Conservation (phyloP, 2,888 invertebrate species). For the Tenthredo notha region DNA sequence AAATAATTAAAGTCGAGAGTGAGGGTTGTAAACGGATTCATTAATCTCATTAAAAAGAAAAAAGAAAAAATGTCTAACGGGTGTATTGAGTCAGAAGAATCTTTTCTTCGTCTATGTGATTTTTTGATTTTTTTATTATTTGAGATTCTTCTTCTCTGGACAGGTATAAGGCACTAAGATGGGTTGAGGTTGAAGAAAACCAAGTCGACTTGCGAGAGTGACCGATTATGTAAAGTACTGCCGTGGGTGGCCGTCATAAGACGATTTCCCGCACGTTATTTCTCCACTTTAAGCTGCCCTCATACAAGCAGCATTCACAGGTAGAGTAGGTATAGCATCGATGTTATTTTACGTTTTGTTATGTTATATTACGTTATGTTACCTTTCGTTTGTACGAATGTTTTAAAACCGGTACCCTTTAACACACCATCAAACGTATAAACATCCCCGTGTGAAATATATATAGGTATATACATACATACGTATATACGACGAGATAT, state of each 20-base stretch:
- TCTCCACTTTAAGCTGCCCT: slow-evolving; percentile 7
- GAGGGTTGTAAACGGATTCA: neutral
- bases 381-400: neutral
- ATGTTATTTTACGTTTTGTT: neutral
- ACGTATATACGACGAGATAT: slow-evolving; percentile 4
- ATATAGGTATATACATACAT: neutral
- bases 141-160: neutral
- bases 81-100: neutral
- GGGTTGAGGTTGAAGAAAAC: slow-evolving; percentile 2
- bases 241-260: slow-evolving; percentile 65
- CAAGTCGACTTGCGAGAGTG: slow-evolving; percentile 45
- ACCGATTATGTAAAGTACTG: slow-evolving; percentile 69
- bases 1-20: neutral
- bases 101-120: neutral
- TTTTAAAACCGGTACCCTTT: neutral
- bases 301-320: neutral
- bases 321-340: neutral
- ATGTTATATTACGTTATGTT: neutral
- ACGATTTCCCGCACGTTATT: neutral
- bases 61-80: neutral
- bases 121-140: neutral
- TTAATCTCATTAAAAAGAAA: neutral
- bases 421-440: neutral
- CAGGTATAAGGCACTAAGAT: slow-evolving; percentile 37
- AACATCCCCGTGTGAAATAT: neutral